These are phyloP conservation scores for Timandra comae DNA, from an alignment of 2,888 invertebrate species.

Conservation along the genomic window DNA sequence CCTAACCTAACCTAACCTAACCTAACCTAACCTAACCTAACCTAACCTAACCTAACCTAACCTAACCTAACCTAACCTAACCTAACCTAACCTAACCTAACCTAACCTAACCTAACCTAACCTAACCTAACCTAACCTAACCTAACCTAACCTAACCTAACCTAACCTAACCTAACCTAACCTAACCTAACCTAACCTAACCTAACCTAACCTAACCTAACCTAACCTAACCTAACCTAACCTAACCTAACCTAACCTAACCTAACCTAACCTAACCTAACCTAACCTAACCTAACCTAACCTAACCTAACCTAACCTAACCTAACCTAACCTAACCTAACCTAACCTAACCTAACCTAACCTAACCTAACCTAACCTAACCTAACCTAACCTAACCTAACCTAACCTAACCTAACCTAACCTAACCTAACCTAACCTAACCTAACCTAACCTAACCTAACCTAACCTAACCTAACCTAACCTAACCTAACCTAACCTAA, in stretches of 20 bases:
- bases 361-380: constrained; percentile 16
- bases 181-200: constrained; percentile 8
- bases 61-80: constrained; percentile 9
- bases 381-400: constrained; percentile 16
- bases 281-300: constrained; percentile 9
- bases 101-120: constrained; percentile 11
- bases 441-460: constrained; percentile 19
- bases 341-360: constrained; percentile 20
- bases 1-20: constrained; percentile 14
- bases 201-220: constrained; percentile 5
- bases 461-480: constrained; percentile 18
- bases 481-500: constrained; percentile 19
- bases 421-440: constrained; percentile 17
- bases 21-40: constrained; percentile 5
- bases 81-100: constrained; percentile 4
- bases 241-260: constrained; percentile 15
- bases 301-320: constrained; percentile 9
- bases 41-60: constrained; percentile 7
- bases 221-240: constrained; percentile 11
- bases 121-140: constrained; percentile 17
- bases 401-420: constrained; percentile 16
- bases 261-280: constrained; percentile 12
- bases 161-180: constrained; percentile 3
- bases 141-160: constrained; percentile 3
- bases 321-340: constrained; percentile 18